These are phyloP conservation scores for Molossus alvarezi DNA, from an alignment of 2,797 vertebrate genomes.

Conservation along the genomic window DNA sequence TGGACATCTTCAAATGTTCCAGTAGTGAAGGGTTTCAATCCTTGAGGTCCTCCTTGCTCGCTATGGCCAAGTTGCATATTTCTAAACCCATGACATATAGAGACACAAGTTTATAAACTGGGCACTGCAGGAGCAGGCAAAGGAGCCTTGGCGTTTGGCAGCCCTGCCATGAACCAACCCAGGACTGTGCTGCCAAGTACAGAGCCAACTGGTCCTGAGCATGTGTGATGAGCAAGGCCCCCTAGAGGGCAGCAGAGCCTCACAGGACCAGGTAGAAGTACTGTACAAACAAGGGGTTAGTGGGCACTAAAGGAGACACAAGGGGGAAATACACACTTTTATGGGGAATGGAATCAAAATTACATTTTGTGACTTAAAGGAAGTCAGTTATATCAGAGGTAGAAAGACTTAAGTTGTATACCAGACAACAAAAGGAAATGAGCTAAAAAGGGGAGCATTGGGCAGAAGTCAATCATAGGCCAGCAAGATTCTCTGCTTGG, in stretches of 20 bases:
- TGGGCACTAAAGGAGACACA: not conserved
- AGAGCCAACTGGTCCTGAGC: not conserved
- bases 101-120: not conserved
- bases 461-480: not conserved
- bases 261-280: not conserved
- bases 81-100: not conserved
- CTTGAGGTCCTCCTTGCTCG: not conserved
- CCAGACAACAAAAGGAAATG: not conserved
- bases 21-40: not conserved
- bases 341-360: not conserved
- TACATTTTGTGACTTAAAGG: not conserved
- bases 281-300: not conserved
- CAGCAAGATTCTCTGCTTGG: not conserved
- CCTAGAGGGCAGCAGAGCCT: conserved; percentile 83
- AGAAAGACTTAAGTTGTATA: not conserved
- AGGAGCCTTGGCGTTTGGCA: not conserved
- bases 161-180: not conserved
- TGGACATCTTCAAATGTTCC: not conserved
- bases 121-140: not conserved
- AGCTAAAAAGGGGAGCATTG: not conserved
- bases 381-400: not conserved
- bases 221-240: conserved; percentile 13
- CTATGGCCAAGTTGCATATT: not conserved
- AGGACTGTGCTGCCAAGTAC: not conserved
- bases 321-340: not conserved